Evolutionary conservation across 2,113 vertebrate species (phyloP), one percentile per base, ranked within the genome.

Genomic region (Ctenodactylus gundi): DNA sequence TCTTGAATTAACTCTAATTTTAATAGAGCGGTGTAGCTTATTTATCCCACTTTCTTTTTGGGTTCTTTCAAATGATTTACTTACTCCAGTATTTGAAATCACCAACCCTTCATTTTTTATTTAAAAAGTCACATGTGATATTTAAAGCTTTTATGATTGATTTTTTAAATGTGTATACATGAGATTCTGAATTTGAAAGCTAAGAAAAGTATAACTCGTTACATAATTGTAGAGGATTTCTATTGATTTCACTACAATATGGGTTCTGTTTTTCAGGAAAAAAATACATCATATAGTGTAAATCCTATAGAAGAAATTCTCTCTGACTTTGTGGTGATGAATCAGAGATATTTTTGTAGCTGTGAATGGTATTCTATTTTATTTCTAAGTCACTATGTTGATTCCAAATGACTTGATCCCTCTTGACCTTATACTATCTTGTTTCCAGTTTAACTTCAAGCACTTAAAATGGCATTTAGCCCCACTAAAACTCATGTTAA

Each of bases 1-100:
- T 90, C 17, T 60, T 82, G 18, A 89, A 87, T 87, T 88, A 85
- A 73, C 11, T 87, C 9, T 65, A 75, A 77, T 93, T 68, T 41
- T 90, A 84, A 57, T 46, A 90, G 23, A 41, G 17, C 21, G 17
- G 4, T 76, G 3, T 21, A 55, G 4, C 13, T 85, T 60, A 68
- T 75, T 94, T 73, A 83, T 34, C 6, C 49, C 3, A 78, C 7
- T 23, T 93, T 93, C 10, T 25, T 53, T 90, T 83, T 58, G 15
- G 0, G 55, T 64, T 85, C 29, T 76, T 67, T 18, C 13, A 80
- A 92, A 94, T 46, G 8, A 72, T 88, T 78, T 67, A 58, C 21
- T 90, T 81, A 87, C 70, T 88, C 5, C 49, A 70, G 23, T n/a
- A 85, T 41, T 76, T 31, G 51, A 77, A 91, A 82, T 82, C 21